Percentiles rank a stretch among this genome's conserved stretches.
phyloP scores from a whole-genome alignment of 2,888 invertebrate species.

The Lomographa bimaculata region DNA sequence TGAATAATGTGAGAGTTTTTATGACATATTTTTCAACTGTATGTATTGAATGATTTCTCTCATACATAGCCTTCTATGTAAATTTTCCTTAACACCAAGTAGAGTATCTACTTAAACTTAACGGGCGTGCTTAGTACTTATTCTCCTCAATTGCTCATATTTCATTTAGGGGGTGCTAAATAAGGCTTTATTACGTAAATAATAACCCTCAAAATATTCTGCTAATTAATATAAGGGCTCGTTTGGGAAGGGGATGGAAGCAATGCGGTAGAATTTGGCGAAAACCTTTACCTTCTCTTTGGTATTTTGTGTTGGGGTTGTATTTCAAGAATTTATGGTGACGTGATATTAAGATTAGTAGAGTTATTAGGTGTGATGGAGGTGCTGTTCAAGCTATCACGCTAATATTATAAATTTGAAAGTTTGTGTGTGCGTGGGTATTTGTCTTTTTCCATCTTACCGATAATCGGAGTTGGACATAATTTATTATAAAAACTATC shows the following conservation, averaged over 20 bases:
- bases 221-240: conserved; percentile 80
- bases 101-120: conserved; percentile 41
- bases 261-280: conserved; percentile 31
- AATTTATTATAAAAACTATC: no score
- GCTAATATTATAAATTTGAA: no score
- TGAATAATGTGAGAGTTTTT: no score
- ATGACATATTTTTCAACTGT: no score
- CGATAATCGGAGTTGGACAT: no score
- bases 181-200: conserved; percentile 81
- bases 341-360: conserved; percentile 1
- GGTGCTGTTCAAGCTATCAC: no score
- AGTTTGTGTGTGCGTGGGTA: no score
- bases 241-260: conserved; percentile 51
- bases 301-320: conserved; percentile 31
- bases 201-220: conserved; percentile 79
- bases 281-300: conserved; percentile 18
- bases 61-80: no score
- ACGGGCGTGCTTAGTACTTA: conserved; percentile 64
- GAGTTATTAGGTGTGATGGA: no score
- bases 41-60: no score
- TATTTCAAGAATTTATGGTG: conserved; percentile 28
- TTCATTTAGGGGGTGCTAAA: conserved; percentile 76
- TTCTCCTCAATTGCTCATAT: conserved; percentile 75
- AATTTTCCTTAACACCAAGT: conserved; percentile 13
- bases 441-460: no score